Percentiles rank a stretch among this genome's conserved stretches.
phyloP scores from a whole-genome alignment of 2,888 invertebrate genomes.

The Lamellibrachia satsuma region DNA sequence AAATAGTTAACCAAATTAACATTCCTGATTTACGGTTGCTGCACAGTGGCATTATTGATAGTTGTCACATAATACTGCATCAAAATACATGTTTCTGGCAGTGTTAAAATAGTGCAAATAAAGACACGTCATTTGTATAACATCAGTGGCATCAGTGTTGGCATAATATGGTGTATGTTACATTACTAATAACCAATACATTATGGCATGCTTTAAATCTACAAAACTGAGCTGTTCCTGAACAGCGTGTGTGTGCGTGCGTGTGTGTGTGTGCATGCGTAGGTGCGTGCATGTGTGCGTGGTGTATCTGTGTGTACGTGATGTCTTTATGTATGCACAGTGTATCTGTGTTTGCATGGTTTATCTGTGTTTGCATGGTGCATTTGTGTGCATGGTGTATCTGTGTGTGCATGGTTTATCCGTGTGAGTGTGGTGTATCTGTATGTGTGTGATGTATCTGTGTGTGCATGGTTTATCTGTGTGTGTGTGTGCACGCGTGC shows the following conservation, averaged over 20 bases:
- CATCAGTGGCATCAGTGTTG: background rate
- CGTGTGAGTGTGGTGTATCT: background rate
- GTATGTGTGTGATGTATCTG: background rate
- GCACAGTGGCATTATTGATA: background rate
- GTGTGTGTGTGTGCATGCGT: background rate
- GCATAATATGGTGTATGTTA: too few relatives aligned
- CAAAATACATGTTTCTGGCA: background rate
- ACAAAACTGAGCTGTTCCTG: background rate
- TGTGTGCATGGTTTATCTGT: background rate
- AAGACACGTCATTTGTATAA: background rate
- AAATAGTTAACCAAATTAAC: constrained; percentile 20
- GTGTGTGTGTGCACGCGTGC: background rate
- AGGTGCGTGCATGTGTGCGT: background rate
- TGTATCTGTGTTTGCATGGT: background rate
- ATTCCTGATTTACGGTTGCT: background rate
- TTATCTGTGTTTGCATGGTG: background rate
- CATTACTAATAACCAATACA: background rate
- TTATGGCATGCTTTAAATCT: background rate
- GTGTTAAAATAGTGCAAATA: background rate
- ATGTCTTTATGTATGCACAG: too few relatives aligned
- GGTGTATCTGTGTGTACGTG: background rate
- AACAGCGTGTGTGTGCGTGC: background rate
- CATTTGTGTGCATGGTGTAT: background rate
- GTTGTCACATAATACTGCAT: background rate
- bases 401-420: background rate